These are phyloP conservation scores for Psammodynastes pulverulentus DNA, from an alignment of 2,113 vertebrate genomes.

Conservation along the genomic window DNA sequence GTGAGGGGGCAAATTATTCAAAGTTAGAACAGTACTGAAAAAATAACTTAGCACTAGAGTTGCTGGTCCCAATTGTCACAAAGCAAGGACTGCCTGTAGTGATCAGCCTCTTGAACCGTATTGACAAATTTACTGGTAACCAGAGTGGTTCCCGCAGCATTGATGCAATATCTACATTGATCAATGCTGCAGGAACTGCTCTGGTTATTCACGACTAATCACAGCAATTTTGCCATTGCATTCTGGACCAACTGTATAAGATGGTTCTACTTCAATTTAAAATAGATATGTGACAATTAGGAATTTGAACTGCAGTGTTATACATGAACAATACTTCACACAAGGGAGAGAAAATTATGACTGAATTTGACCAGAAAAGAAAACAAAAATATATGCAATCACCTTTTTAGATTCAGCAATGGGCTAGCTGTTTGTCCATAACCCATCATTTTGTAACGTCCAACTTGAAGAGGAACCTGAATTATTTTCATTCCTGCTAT, in stretches of 20 bases:
- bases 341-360: background rate
- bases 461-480: conserved; percentile 50
- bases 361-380: background rate
- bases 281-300: background rate
- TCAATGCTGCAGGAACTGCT: background rate
- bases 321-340: background rate
- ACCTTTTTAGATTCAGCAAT: conserved; percentile 53
- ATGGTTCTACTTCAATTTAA: background rate
- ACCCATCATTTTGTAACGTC: conserved; percentile 66
- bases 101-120: background rate
- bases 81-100: background rate
- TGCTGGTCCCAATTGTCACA: background rate
- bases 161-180: background rate
- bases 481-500: conserved; percentile 67
- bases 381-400: background rate
- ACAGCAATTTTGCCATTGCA: background rate
- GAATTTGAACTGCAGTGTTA: background rate
- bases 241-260: background rate
- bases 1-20: background rate
- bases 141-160: background rate
- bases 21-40: background rate
- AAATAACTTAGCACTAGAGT: background rate
- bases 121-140: background rate
- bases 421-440: conserved; percentile 25
- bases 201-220: background rate